Evolutionary conservation across 1,140 invertebrate species (phyloP).

Genomic region (Mycetomoellerius zeteki): DNA sequence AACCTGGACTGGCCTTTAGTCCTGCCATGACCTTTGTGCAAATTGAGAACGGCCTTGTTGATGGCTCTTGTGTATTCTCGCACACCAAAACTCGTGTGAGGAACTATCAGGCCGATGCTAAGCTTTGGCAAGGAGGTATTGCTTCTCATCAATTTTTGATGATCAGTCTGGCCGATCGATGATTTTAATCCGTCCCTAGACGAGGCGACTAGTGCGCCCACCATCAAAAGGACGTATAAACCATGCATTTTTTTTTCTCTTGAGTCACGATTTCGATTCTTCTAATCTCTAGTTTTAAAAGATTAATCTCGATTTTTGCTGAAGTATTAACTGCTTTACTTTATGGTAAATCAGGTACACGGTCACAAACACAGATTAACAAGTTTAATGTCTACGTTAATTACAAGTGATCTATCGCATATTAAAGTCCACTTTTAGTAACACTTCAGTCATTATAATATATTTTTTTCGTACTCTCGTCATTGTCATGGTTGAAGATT

Average conservation of each 20-base stretch:
- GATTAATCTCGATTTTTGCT: too few relatives aligned
- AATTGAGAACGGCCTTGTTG: conserved; percentile 88
- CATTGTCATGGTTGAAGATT: conserved; percentile 5
- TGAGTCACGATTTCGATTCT: conserved; percentile 1
- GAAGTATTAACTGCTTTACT: background rate
- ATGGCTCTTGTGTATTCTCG: conserved; percentile 91
- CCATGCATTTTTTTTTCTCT: conserved; percentile 74
- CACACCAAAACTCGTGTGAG: conserved; percentile 89
- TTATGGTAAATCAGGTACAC: conserved; percentile 38
- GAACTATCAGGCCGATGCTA: conserved; percentile 90
- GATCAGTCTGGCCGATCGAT: conserved; percentile 2
- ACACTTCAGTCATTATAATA: background rate
- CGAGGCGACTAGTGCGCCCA: conserved; percentile 73
- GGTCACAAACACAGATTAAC: conserved; percentile 2
- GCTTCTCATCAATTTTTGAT: conserved; percentile 25
- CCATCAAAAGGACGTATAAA: conserved; percentile 71
- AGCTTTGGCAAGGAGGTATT: conserved; percentile 78
- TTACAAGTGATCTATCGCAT: background rate
- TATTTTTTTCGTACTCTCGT: conserved; percentile 58
- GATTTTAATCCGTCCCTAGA: conserved; percentile 56
- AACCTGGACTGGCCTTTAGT: conserved; percentile 84
- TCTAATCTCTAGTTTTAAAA: background rate
- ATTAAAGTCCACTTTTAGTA: background rate
- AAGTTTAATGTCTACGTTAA: background rate
- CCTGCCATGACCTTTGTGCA: conserved; percentile 87